A percentile compares a stretch with the other conserved stretches of the same genome.
Evolutionary conservation across 2,888 invertebrate species (phyloP).

Genomic region (Anthophora plumipes): DNA sequence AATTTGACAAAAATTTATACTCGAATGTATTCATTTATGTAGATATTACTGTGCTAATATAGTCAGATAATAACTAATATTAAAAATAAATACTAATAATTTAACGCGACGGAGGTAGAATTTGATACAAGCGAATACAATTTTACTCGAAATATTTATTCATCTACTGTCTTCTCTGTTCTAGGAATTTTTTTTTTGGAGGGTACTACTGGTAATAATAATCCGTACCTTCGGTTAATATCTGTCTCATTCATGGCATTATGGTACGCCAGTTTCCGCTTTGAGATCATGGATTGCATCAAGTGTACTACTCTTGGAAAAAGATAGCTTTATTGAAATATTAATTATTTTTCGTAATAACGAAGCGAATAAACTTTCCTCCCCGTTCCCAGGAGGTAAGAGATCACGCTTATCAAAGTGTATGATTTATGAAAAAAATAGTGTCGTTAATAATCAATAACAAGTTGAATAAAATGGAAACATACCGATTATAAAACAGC

Average conservation of each 20-base stretch:
- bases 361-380: neutral
- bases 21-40: neutral
- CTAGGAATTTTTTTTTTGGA: constrained; percentile 36
- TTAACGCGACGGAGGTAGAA: neutral
- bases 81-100: neutral
- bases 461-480: constrained; percentile 61
- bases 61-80: neutral
- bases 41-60: too few relatives aligned
- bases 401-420: neutral
- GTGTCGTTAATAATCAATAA: constrained; percentile 63
- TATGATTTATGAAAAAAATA: constrained; percentile 35
- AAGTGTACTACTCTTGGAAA: constrained; percentile 18
- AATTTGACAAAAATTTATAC: constrained; percentile 17
- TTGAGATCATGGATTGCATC: constrained; percentile 52
- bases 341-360: constrained; percentile 18
- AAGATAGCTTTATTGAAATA: constrained; percentile 28
- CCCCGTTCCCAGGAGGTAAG: constrained; percentile 34
- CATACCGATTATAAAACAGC: constrained; percentile 53
- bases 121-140: neutral
- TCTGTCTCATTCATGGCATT: constrained; percentile 53
- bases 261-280: constrained; percentile 59
- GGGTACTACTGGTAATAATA: constrained; percentile 31
- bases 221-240: constrained; percentile 45
- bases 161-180: neutral
- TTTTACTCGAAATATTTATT: neutral